These are phyloP conservation scores for Drosophila sproati DNA, from an alignment of 1,140 invertebrate species.

Conservation along the genomic window DNA sequence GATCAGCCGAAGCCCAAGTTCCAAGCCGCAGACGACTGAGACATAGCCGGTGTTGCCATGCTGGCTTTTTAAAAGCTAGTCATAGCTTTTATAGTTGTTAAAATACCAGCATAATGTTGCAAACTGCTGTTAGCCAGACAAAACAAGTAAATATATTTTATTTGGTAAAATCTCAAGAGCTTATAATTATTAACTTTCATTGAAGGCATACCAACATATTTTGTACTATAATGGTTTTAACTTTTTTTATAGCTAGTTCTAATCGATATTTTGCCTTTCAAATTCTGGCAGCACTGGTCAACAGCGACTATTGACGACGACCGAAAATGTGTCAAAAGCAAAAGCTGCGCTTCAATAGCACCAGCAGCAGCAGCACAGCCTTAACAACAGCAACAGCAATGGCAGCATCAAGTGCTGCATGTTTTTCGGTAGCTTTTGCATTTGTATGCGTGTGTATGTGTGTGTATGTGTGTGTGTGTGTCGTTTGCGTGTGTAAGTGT, in stretches of 20 bases:
- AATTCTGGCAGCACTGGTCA: not conserved
- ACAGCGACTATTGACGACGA: slow-evolving; percentile 14
- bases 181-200: too few relatives aligned
- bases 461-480: not conserved
- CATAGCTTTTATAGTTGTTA: too few relatives aligned
- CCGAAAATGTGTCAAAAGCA: slow-evolving; percentile 77
- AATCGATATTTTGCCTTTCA: not conserved
- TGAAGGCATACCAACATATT: not conserved
- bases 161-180: too few relatives aligned
- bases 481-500: slow-evolving; percentile 7
- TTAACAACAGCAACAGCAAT: not conserved
- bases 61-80: not conserved
- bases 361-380: not conserved
- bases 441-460: slow-evolving; percentile 10
- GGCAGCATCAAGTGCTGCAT: slow-evolving; percentile 27
- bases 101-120: too few relatives aligned
- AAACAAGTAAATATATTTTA: too few relatives aligned
- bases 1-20: slow-evolving; percentile 8
- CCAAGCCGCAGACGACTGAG: slow-evolving; percentile 3
- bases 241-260: not conserved
- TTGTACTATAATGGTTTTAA: not conserved
- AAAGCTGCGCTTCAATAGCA: slow-evolving; percentile 56
- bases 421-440: slow-evolving; percentile 7
- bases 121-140: too few relatives aligned
- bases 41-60: not conserved